Percentiles rank a stretch among this genome's conserved stretches.
Conservation (phyloP, 2,797 vertebrate genomes). For the Apodemus agrarius region DNA sequence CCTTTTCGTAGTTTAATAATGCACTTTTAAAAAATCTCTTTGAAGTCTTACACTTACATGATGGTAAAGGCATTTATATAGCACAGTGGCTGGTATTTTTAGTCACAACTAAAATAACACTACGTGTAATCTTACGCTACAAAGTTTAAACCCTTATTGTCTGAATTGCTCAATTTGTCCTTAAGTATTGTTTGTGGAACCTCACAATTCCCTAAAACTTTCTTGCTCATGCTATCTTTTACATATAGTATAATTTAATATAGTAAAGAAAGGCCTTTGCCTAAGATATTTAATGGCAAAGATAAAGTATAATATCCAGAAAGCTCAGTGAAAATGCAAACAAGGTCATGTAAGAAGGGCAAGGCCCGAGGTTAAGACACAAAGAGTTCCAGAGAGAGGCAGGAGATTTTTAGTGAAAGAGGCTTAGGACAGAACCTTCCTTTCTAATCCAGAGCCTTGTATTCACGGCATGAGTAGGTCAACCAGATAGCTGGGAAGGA, state of each 20-base stretch:
- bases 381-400: not conserved
- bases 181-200: conserved; percentile 11
- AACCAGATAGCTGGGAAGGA: not conserved
- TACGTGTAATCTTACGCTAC: conserved; percentile 34
- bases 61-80: conserved; percentile 60
- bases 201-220: not conserved
- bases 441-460: not conserved
- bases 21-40: conserved; percentile 11
- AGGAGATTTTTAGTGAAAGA: not conserved
- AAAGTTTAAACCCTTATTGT: not conserved
- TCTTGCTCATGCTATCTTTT: conserved; percentile 27
- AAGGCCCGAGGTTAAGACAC: not conserved
- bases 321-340: not conserved
- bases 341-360: not conserved
- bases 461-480: not conserved
- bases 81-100: conserved; percentile 40
- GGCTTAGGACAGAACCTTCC: not conserved
- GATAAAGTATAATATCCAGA: conserved; percentile 15
- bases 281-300: conserved; percentile 25
- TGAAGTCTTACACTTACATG: conserved; percentile 67
- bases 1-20: conserved; percentile 66
- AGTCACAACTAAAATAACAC: conserved; percentile 26
- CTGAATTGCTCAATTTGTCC: not conserved
- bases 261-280: not conserved
- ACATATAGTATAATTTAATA: not conserved